Evolutionary conservation across 2,888 invertebrate species (phyloP), one percentile per base, ranked within the genome.

Genomic region (Homarus gammarus): DNA sequence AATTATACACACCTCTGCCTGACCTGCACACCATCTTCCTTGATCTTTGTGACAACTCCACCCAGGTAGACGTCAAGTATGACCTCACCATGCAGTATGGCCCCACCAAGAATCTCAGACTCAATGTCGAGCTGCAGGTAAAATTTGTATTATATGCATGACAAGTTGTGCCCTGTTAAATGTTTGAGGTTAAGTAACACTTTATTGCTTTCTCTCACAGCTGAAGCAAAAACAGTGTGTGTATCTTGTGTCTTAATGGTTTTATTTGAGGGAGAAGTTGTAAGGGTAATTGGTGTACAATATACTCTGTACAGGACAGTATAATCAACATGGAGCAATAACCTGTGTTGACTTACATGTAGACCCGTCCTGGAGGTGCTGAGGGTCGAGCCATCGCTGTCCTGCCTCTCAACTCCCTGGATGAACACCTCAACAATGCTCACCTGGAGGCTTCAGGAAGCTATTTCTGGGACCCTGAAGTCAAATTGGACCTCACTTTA

Each of bases 31-130:
- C 87, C 27, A 82, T 91, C 15, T 82, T 85, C 56, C 78, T 91
- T 2, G 91, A 91, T 51, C 61, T 91, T 8, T 85, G 90, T 49
- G 90, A 91, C 40, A 91, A 90, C 77, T 87, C 90, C 44, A 78
- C 85, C 22, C 10, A 27, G 31, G 40, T 75, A 6, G 85, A 90
- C 38, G 68, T 85, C 15, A 73, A 73, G 18, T 91, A 91, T 64
- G 83, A 85, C 22, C 90, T 91, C 40, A 72, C 70, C 40, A 82
- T 91, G 81, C 84, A 85, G 72, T 90, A 91, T 49, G 91, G 91
- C 33, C 83, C 83, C 38, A 90, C 90, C 56, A 88, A 84, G 40
- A 82, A 84, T 8, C 64, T 91, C 0, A 73, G 61, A 38, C 73
- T 91, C 33, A 64, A 68, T 31, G 85, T 90, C 5, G 83, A 83